phyloP scores from a whole-genome alignment of 1,140 invertebrate genomes.

The Cephus cinctus region DNA sequence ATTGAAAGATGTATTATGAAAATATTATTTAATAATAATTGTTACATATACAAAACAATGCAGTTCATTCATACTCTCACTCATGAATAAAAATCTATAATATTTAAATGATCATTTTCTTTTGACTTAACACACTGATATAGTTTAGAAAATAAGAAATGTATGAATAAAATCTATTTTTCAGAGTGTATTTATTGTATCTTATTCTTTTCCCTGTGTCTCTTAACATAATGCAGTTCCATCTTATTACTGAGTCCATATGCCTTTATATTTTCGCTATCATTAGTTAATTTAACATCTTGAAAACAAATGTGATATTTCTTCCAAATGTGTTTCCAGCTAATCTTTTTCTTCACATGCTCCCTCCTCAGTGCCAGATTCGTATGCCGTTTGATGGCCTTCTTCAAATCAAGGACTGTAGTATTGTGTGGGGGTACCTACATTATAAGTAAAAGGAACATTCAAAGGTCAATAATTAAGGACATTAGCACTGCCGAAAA shows the following conservation, averaged over 20 bases:
- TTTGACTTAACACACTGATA: not conserved
- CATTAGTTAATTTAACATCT: constrained; percentile 28
- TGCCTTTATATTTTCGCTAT: constrained; percentile 43
- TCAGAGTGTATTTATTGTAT: constrained; percentile 9
- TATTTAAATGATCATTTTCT: no score
- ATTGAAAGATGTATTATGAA: no score
- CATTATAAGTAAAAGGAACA: constrained; percentile 1
- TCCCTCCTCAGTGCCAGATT: constrained; percentile 44
- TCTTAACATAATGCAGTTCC: constrained; percentile 41
- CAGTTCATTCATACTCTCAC: no score
- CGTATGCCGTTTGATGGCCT: constrained; percentile 45
- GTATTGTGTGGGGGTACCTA: constrained; percentile 46
- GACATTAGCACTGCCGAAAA: not conserved
- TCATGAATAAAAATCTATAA: no score
- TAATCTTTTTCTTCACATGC: constrained; percentile 44
- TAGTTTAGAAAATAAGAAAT: not conserved
- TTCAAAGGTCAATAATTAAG: constrained; percentile 6
- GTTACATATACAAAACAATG: no score
- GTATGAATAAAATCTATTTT: not conserved
- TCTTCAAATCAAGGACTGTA: constrained; percentile 47
- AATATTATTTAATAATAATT: no score
- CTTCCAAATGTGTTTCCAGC: constrained; percentile 53
- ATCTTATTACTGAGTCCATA: constrained; percentile 45
- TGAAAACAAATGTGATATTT: constrained; percentile 41
- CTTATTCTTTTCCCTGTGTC: constrained; percentile 38